Evolutionary conservation across 2,113 vertebrate genomes (phyloP).

Genomic region (Lota lota): DNA sequence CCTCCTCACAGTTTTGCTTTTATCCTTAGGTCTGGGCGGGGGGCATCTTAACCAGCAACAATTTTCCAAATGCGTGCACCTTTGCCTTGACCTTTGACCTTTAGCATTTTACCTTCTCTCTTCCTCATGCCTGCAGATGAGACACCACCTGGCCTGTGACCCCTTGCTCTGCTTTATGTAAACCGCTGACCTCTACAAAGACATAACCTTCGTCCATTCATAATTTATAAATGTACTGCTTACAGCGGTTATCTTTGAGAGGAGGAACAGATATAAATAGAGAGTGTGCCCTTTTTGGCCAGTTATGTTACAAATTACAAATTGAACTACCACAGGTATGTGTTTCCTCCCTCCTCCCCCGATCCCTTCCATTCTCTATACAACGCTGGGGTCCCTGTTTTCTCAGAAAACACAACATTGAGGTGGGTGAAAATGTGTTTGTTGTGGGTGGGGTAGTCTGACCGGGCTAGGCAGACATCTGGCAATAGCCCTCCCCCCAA

Average conservation of each 20-base stretch:
- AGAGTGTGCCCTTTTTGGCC: too few relatives aligned
- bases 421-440: slow-evolving; percentile 10
- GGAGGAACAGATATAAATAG: too few relatives aligned
- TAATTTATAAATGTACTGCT: too few relatives aligned
- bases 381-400: slow-evolving; percentile 45
- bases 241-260: too few relatives aligned
- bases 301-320: too few relatives aligned
- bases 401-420: slow-evolving; percentile 52
- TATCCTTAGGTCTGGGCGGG: neutral
- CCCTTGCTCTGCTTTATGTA: too few relatives aligned
- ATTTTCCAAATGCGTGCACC: neutral
- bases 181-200: too few relatives aligned
- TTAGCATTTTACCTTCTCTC: neutral
- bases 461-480: slow-evolving; percentile 49
- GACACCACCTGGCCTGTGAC: too few relatives aligned
- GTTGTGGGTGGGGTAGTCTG: slow-evolving; percentile 29
- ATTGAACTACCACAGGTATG: too few relatives aligned
- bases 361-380: neutral
- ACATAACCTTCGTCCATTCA: too few relatives aligned
- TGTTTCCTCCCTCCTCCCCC: neutral
- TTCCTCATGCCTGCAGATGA: too few relatives aligned
- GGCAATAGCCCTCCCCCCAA: slow-evolving; percentile 55
- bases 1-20: neutral
- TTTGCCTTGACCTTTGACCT: slow-evolving; percentile 8
- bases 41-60: neutral